A percentile compares a stretch with the other conserved stretches of the same genome.
phyloP scores from a whole-genome alignment of 2,797 vertebrate species.

The Lophius americanus region DNA sequence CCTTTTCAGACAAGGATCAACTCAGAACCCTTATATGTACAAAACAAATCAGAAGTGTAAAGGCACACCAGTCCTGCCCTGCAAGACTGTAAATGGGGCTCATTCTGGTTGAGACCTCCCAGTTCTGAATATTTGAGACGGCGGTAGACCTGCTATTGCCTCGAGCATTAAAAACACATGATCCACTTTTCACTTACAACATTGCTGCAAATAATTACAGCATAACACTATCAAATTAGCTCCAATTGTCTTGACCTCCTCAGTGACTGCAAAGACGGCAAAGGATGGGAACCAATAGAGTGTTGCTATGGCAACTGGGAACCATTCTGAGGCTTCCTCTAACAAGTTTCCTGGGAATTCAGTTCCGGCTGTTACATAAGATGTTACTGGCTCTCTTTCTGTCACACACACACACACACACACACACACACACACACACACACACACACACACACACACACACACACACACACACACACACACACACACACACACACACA shows the following conservation, averaged over 20 bases:
- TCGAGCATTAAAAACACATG: constrained; percentile 9
- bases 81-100: too few relatives aligned
- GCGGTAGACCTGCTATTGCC: constrained; percentile 2
- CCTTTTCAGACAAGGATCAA: too few relatives aligned
- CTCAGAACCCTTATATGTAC: too few relatives aligned
- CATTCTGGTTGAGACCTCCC: too few relatives aligned
- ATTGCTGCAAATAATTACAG: constrained; percentile 37
- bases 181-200: constrained; percentile 19
- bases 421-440: constrained; percentile 13
- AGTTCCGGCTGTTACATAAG: constrained; percentile 74
- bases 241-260: constrained; percentile 47
- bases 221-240: constrained; percentile 43
- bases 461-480: constrained; percentile 5
- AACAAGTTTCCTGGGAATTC: constrained; percentile 75
- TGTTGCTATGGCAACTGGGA: constrained; percentile 73
- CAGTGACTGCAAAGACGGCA: constrained; percentile 32
- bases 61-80: too few relatives aligned
- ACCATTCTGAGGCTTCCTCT: constrained; percentile 71
- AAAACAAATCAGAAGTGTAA: too few relatives aligned
- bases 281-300: constrained; percentile 56
- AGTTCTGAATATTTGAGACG: background rate
- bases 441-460: background rate
- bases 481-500: constrained; percentile 34
- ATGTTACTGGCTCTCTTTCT: constrained; percentile 51
- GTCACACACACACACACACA: background rate